Evolutionary conservation across 2,797 vertebrate species (phyloP).

Genomic region (Tachyglossus aculeatus): DNA sequence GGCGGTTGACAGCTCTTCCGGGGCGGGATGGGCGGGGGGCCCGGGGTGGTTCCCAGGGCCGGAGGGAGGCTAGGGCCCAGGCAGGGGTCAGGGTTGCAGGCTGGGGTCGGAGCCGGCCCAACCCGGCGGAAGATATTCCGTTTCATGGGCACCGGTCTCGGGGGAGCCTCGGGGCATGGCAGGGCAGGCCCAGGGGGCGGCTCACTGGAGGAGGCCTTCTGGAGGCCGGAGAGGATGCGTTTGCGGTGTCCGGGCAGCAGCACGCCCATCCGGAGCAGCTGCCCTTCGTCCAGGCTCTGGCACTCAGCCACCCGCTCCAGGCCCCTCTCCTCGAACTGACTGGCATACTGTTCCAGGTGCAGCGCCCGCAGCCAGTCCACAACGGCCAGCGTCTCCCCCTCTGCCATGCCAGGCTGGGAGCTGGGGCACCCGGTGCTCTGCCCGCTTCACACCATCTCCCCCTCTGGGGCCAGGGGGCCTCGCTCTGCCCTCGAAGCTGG

Average conservation of each 20-base stretch:
- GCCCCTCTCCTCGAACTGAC: constrained; percentile 74
- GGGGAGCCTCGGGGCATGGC: not conserved
- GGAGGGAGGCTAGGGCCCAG: rapidly evolving
- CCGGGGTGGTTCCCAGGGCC: constrained; percentile 33
- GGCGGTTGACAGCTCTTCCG: constrained; percentile 83
- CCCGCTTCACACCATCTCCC: constrained; percentile 23
- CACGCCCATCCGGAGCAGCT: constrained; percentile 81
- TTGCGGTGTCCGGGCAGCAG: constrained; percentile 86
- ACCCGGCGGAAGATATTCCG: constrained; percentile 78
- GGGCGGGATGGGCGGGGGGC: constrained; percentile 85
- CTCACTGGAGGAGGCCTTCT: constrained; percentile 43
- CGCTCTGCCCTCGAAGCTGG: not conserved
- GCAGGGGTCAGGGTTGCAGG: rapidly evolving
- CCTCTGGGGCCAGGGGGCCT: rapidly evolving
- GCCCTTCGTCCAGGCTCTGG: constrained; percentile 72
- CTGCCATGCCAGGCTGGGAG: constrained; percentile 47
- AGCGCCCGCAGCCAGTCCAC: constrained; percentile 82
- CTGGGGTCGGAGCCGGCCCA: rapidly evolving
- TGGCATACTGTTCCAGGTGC: constrained; percentile 86
- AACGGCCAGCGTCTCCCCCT: constrained; percentile 68
- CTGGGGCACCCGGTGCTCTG: not conserved
- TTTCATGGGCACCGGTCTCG: constrained; percentile 81
- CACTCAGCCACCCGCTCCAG: constrained; percentile 78
- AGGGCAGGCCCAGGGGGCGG: rapidly evolving
- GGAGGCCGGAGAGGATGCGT: constrained; percentile 88